Conservation (phyloP, 2,113 vertebrate genomes). For the Meles meles region DNA sequence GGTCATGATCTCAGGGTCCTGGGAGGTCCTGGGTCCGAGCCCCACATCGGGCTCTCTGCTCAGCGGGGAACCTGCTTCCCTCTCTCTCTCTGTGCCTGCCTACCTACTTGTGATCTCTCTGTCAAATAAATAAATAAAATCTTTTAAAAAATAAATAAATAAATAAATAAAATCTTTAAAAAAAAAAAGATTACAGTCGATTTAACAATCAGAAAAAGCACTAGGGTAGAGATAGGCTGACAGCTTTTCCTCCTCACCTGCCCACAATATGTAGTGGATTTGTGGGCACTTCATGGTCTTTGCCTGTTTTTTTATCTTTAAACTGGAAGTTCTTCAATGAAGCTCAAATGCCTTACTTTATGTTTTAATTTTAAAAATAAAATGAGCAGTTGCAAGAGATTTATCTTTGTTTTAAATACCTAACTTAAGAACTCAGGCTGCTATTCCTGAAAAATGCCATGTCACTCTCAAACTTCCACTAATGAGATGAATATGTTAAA, state of each 20-base stretch:
- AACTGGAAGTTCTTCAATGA: constrained; percentile 11
- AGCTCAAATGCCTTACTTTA: background rate
- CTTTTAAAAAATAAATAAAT: too few species aligned
- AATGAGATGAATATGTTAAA: constrained; percentile 36
- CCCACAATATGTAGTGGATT: background rate
- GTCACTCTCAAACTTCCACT: background rate
- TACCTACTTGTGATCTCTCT: too few species aligned
- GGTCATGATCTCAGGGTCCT: too few species aligned
- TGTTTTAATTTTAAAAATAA: constrained; percentile 48
- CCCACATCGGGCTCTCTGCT: too few species aligned
- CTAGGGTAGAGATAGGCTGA: background rate
- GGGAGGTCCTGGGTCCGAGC: too few species aligned
- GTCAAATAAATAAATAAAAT: too few species aligned
- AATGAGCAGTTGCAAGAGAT: constrained; percentile 1
- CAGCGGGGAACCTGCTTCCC: too few species aligned
- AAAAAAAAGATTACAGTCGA: too few species aligned
- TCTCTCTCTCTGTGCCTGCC: too few species aligned
- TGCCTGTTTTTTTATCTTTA: background rate
- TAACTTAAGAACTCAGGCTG: background rate
- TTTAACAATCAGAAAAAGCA: background rate
- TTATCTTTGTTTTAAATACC: background rate
- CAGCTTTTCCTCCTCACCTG: background rate
- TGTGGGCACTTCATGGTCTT: background rate
- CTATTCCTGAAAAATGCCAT: constrained; percentile 30
- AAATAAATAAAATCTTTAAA: too few species aligned